Percentiles rank a stretch among this genome's conserved stretches.
Conservation (phyloP, 2,797 vertebrate species). For the Clarias platycephalus region DNA sequence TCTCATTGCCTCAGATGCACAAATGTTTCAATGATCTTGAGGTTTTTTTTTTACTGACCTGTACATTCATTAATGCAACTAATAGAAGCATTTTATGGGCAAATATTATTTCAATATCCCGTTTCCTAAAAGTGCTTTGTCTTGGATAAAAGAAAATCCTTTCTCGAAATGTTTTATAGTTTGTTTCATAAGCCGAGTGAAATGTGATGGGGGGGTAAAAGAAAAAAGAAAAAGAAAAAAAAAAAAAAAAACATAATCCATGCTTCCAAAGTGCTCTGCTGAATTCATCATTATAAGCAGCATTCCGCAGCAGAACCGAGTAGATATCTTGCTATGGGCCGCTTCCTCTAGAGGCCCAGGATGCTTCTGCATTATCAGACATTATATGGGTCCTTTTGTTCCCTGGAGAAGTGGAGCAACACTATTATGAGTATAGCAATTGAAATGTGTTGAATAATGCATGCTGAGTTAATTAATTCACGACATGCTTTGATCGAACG, state of each 20-base stretch:
- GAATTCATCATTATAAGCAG: conserved; percentile 39
- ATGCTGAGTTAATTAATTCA: conserved; percentile 70
- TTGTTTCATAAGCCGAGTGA: conserved; percentile 17
- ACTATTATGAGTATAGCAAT: conserved; percentile 58
- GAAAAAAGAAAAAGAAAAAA: background rate
- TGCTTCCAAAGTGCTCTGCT: conserved; percentile 10
- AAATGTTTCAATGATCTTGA: background rate
- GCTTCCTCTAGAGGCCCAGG: conserved; percentile 50
- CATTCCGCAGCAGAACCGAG: conserved; percentile 17
- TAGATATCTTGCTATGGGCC: conserved; percentile 39
- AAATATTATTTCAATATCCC: background rate
- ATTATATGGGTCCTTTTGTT: conserved; percentile 58
- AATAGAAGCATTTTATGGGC: background rate
- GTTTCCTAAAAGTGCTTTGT: background rate
- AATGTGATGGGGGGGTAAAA: background rate
- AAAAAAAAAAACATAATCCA: background rate
- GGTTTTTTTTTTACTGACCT: background rate
- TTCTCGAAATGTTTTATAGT: background rate
- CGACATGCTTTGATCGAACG: conserved; percentile 70
- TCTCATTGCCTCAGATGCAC: background rate
- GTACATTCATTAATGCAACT: background rate
- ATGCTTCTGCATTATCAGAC: conserved; percentile 56
- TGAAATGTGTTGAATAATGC: conserved; percentile 67
- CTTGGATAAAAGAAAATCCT: background rate
- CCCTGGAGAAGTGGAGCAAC: conserved; percentile 56